Base-by-base conservation (phyloP, 1,140 invertebrate genomes). In the Achatina immaculata region DNA sequence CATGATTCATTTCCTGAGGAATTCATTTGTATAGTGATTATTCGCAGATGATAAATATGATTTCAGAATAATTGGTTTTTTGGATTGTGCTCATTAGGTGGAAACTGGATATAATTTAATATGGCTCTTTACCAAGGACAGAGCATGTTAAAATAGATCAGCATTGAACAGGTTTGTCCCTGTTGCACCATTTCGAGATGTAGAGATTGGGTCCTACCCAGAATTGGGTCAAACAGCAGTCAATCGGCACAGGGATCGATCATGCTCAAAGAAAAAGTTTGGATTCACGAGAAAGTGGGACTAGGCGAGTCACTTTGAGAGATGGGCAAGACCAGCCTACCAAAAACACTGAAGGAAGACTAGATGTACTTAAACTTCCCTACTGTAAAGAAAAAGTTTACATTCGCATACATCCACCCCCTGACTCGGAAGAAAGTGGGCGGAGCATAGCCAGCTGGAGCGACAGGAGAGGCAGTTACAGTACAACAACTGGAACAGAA, bases 241-340 rank as follows among this genome's bases (percentile, higher is more conserved):
- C 73, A 34, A 75, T 65, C 75, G 65, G 77, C n/a, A 38, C 69
- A 65, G 77, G 77, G 77, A 78, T 62, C 45, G 77, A 78, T 65
- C 65, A 78, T 78, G 77, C 68, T 69, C 62, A 42, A n/a, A 65
- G 38, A 6, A 65, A 65, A 65, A 43, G 62, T 7, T 38, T 62
- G 66, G 77, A 68, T 31, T 38, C 77, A 40, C 0, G 28, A 21
- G 40, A 62, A 31, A 31, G 34, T 28, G 77, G 58, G 58, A 34
- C 24, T 16, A 68, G 40, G 31, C 11, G 65, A 69, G n/a, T 16
- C 42, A 36, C 77, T 28, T 21, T 48, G 38, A 69, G 62, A 45
- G 66, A 16, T 31, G 77, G 19, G 16, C 21, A 43, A 31, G 31
- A 9, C 14, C 3, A 43, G 7, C 21, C n/a, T 28, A 14, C 24